Evolutionary conservation across 2,888 invertebrate genomes (phyloP), one percentile per base, ranked within the genome.

Genomic region (Masnerella sp.): DNA sequence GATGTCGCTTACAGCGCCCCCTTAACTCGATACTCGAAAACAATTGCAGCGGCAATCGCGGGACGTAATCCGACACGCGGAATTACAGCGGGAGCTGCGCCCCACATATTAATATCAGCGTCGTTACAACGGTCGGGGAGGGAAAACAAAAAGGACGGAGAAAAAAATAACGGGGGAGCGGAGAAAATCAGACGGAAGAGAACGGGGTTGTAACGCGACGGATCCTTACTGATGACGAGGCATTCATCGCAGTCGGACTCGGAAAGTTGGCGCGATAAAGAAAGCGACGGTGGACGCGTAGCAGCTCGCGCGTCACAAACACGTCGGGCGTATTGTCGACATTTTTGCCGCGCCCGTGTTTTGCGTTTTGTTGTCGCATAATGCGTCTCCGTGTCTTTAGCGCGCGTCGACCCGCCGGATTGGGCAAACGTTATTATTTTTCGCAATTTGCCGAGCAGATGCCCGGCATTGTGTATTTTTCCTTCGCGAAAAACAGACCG

Each of bases 401-500:
- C 43, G 17, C 49, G 47, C 62, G 47, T 58, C 62, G 38, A 45
- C 56, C 72, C 62, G 62, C 62, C 56, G 71, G 67, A 74, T 78
- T 80, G 79, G 70, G 80, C 68, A 82, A 85, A 85, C 83, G 80
- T 84, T 82, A 85, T 86, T 85, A 85, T 84, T 85, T 85, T 83
- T 85, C 76, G 82, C 83, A 83, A 84, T 84, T 83, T 85, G 81
- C 82, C 82, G 83, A 86, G 82, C 82, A 84, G 82, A 83, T 84
- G 80, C 79, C 70, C 5, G 77, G 62, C 54, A 75, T 77, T 76
- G 76, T 75, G 32, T 76, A 68, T 77, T 74, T 52, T 28, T 43
- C 61, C 56, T 32, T 51, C 45, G 47, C 32, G 58, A 49, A n/a
- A 65, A 45, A 58, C 68, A 65, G 42, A 67, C 22, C 38, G 43